These are phyloP conservation scores for Listrodromus nycthemerus DNA, from an alignment of 2,888 invertebrate species.

Conservation along the genomic window DNA sequence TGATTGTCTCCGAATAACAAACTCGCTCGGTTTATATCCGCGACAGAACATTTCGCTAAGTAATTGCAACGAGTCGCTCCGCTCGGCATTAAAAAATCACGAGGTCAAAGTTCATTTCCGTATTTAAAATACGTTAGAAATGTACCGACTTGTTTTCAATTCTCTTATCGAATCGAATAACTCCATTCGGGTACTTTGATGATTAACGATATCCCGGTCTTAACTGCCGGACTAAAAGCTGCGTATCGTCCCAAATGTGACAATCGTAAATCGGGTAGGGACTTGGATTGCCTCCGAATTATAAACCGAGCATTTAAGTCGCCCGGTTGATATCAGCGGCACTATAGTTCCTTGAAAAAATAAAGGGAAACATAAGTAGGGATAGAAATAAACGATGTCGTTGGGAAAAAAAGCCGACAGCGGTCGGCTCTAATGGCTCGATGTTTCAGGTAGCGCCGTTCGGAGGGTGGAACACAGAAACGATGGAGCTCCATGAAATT, in stretches of 20 bases:
- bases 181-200: neutral
- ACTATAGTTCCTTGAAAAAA: constrained; percentile 8
- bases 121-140: no score
- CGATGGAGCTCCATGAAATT: constrained; percentile 3
- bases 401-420: constrained; percentile 42
- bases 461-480: constrained; percentile 11
- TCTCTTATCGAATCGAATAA: neutral
- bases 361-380: constrained; percentile 34
- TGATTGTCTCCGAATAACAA: constrained; percentile 24
- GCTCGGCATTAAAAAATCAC: no score
- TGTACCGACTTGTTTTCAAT: neutral
- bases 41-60: neutral
- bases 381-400: constrained; percentile 47
- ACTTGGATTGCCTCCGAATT: neutral
- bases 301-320: constrained; percentile 35
- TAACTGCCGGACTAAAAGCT: neutral
- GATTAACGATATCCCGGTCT: neutral
- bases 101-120: no score
- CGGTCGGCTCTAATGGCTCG: constrained; percentile 48
- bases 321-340: neutral
- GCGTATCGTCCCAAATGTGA: neutral
- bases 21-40: constrained; percentile 2
- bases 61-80: no score
- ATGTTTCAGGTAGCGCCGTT: constrained; percentile 51
- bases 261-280: constrained; percentile 45